Evolutionary conservation across 2,113 vertebrate species (phyloP).

Genomic region (Bos indicus): DNA sequence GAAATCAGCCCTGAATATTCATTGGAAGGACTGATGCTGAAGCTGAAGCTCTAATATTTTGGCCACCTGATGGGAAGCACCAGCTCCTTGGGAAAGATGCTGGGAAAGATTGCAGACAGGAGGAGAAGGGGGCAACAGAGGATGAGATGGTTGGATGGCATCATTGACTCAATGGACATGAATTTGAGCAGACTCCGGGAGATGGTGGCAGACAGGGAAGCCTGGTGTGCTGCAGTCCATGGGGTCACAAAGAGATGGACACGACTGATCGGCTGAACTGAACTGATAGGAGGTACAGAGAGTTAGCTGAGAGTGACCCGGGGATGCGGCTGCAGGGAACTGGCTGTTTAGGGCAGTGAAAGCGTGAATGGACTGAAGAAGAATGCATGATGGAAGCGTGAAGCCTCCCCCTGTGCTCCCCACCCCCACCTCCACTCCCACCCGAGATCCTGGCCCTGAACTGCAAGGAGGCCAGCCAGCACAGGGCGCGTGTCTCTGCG

Average conservation of each 20-base stretch:
- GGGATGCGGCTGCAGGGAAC: background rate
- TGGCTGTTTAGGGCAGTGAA: background rate
- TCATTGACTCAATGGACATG: background rate
- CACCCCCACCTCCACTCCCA: background rate
- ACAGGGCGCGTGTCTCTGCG: background rate
- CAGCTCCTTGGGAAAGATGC: background rate
- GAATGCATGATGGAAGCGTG: background rate
- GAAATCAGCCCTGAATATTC: background rate
- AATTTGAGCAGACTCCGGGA: background rate
- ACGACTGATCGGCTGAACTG: background rate
- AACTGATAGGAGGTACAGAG: background rate
- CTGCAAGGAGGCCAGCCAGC: background rate
- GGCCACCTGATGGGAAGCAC: rapidly evolving
- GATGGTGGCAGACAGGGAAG: background rate
- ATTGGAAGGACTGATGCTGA: background rate
- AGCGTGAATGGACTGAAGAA: background rate
- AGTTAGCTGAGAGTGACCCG: background rate
- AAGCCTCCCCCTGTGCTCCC: background rate
- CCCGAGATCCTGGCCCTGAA: background rate
- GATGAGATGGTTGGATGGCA: background rate
- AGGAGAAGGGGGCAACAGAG: background rate
- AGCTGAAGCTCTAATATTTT: background rate
- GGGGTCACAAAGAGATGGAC: background rate
- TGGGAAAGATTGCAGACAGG: background rate
- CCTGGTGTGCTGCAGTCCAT: background rate